phyloP scores from a whole-genome alignment of 2,888 invertebrate genomes.

The Heliothis peltigera region DNA sequence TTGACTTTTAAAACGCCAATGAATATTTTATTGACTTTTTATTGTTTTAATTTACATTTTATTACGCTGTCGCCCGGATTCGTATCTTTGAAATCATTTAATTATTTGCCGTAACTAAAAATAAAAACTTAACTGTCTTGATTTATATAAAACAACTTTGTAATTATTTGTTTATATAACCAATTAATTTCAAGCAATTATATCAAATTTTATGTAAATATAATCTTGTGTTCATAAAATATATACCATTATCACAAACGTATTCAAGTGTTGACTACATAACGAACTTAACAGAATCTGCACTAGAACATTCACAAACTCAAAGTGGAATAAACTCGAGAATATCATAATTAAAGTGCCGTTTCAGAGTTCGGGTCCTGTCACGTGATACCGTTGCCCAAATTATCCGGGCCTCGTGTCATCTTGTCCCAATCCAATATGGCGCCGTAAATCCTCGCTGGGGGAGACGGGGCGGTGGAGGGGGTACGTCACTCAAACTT shows the following conservation, averaged over 20 bases:
- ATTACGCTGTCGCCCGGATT: slow-evolving; percentile 56
- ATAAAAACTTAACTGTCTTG: slow-evolving; percentile 23
- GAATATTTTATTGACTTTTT: slow-evolving; percentile 79
- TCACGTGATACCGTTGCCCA: slow-evolving; percentile 89
- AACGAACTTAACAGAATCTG: slow-evolving; percentile 48
- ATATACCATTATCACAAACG: background rate
- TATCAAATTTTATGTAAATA: background rate
- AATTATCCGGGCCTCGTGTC: slow-evolving; percentile 90
- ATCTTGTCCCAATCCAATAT: slow-evolving; percentile 91
- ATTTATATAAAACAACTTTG: background rate
- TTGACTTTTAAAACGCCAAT: slow-evolving; percentile 78
- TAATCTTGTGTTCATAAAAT: background rate
- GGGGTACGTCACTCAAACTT: slow-evolving; percentile 90
- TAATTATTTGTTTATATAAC: background rate
- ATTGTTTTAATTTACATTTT: slow-evolving; percentile 72
- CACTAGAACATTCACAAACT: slow-evolving; percentile 59
- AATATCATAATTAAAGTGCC: slow-evolving; percentile 89
- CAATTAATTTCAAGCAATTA: background rate
- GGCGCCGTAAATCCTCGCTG: slow-evolving; percentile 89
- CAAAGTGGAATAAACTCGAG: slow-evolving; percentile 72
- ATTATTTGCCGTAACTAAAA: slow-evolving; percentile 24
- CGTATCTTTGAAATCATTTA: slow-evolving; percentile 58
- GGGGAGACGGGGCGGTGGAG: slow-evolving; percentile 78
- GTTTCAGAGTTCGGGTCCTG: slow-evolving; percentile 83
- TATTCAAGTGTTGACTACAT: slow-evolving; percentile 45